These are phyloP conservation scores for Rachycentron canadum DNA, from an alignment of 2,797 vertebrate genomes.

Conservation along the genomic window DNA sequence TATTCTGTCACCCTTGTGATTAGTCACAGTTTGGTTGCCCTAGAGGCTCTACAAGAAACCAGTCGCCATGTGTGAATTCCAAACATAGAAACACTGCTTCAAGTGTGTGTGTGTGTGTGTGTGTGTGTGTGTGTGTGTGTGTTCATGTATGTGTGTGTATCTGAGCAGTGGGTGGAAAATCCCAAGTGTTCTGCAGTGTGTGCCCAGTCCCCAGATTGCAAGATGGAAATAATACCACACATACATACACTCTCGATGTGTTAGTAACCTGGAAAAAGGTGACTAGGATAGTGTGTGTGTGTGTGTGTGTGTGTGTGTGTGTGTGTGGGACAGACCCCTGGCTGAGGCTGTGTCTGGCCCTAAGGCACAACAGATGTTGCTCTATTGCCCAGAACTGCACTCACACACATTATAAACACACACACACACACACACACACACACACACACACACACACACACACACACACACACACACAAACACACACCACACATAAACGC, in stretches of 20 bases:
- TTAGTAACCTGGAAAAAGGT: conserved; percentile 33
- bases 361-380: conserved; percentile 69
- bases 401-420: neutral
- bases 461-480: neutral
- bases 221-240: conserved; percentile 16
- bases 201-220: conserved; percentile 16
- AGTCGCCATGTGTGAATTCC: conserved; percentile 40
- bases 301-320: conserved; percentile 8
- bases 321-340: conserved; percentile 44
- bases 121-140: neutral
- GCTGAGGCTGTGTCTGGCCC: conserved; percentile 54
- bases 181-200: conserved; percentile 32
- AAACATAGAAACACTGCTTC: conserved; percentile 35
- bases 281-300: conserved; percentile 1
- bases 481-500: neutral
- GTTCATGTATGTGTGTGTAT: conserved; percentile 23
- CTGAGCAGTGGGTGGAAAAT: conserved; percentile 39
- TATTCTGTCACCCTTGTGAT: conserved; percentile 30
- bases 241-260: conserved; percentile 4
- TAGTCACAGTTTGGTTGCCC: conserved; percentile 46
- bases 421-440: too few species aligned
- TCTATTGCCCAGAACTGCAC: conserved; percentile 40
- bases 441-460: too few species aligned
- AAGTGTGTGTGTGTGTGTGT: neutral
- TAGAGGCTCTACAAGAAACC: conserved; percentile 35